Conservation (phyloP, 1,140 invertebrate genomes). For the Glossosoma conforme region DNA sequence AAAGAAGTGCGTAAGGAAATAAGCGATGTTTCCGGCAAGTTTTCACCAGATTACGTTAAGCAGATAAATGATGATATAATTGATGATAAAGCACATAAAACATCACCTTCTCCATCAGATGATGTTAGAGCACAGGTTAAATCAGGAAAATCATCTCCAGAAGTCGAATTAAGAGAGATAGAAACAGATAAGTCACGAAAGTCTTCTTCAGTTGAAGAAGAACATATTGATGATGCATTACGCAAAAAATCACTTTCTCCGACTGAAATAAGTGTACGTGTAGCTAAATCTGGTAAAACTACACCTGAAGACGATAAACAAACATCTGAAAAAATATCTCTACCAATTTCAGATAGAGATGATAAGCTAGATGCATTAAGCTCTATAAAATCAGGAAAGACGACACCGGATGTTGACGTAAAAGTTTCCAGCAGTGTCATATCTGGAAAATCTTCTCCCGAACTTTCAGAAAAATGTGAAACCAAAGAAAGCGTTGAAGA, state of each 20-base stretch:
- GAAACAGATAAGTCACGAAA: constrained; percentile 24
- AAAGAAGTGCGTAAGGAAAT: no score
- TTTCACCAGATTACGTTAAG: no score
- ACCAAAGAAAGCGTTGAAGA: background rate
- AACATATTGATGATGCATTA: no score
- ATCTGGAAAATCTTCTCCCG: background rate
- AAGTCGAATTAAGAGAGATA: constrained; percentile 18
- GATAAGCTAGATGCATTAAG: no score
- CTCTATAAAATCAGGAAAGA: background rate
- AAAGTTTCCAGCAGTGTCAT: background rate
- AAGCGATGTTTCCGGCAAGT: no score
- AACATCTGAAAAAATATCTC: no score
- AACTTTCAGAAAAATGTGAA: background rate
- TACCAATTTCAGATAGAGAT: no score
- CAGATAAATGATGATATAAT: constrained; percentile 1
- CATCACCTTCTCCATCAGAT: no score
- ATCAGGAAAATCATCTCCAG: constrained; percentile 5
- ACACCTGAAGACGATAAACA: background rate
- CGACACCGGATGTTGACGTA: background rate
- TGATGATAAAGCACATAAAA: background rate
- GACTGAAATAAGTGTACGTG: background rate
- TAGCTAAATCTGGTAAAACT: background rate
- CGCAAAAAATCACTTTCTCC: no score
- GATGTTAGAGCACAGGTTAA: background rate
- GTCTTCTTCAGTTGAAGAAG: background rate